These are phyloP conservation scores for Diaphora mendica DNA, from an alignment of 2,888 invertebrate species.

Conservation along the genomic window DNA sequence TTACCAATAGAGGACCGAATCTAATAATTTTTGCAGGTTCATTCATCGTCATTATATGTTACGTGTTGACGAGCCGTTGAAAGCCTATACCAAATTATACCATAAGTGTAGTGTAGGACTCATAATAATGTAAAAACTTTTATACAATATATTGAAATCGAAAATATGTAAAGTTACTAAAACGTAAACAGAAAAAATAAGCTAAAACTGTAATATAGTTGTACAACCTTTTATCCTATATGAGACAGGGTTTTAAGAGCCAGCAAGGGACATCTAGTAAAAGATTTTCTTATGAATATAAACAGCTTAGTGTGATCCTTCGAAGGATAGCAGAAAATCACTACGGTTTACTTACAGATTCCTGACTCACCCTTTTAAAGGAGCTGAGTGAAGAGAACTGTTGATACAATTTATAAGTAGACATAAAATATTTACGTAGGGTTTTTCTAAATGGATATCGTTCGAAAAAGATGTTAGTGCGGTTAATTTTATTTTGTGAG, in stretches of 20 bases:
- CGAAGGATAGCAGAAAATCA: conserved; percentile 30
- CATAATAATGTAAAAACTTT: too few species aligned
- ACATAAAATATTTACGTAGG: not conserved
- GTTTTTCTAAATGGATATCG: not conserved
- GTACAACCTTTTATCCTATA: conserved; percentile 4
- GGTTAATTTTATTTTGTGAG: not conserved
- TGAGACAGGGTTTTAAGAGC: conserved; percentile 27
- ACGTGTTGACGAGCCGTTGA: not conserved
- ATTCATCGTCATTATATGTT: too few species aligned
- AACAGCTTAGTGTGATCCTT: conserved; percentile 36
- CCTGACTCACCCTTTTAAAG: conserved; percentile 36
- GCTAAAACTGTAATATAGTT: not conserved
- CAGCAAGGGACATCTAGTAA: conserved; percentile 26
- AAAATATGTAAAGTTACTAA: conserved; percentile 3
- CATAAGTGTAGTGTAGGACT: too few species aligned
- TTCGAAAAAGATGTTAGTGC: not conserved
- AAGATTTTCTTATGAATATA: conserved; percentile 48
- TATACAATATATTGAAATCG: too few species aligned
- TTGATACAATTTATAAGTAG: conserved; percentile 15
- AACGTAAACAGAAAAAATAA: not conserved
- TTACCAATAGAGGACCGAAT: too few species aligned
- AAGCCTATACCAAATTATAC: too few species aligned
- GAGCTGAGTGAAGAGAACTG: conserved; percentile 18
- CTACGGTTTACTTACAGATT: conserved; percentile 36
- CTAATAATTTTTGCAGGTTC: too few species aligned